Conservation (phyloP, 37 sponge, comb jelly and placozoan genomes). For the Halichondria panicea region DNA sequence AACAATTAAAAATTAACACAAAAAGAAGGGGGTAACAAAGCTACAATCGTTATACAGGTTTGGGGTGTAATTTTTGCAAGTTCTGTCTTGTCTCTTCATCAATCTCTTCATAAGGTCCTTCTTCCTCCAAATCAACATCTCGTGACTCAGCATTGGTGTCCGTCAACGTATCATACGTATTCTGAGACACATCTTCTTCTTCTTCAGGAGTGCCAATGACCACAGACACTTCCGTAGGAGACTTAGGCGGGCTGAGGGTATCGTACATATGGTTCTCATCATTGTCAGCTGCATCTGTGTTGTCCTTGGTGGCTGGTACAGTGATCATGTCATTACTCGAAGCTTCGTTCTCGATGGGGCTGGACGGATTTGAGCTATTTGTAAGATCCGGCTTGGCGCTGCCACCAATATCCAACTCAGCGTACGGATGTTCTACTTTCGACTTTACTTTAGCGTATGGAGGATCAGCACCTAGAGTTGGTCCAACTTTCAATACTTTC, state of each 20-base stretch:
- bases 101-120: constrained; percentile 7
- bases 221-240: too few relatives aligned
- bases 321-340: background rate
- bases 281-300: background rate
- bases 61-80: background rate
- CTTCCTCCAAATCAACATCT: constrained; percentile 1
- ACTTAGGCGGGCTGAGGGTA: too few relatives aligned
- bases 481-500: background rate
- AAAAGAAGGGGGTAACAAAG: too few relatives aligned
- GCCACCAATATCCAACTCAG: background rate
- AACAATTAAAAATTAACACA: too few relatives aligned
- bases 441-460: constrained; percentile 48
- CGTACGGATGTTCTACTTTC: constrained; percentile 6
- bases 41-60: too few relatives aligned
- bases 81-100: background rate
- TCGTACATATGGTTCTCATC: background rate
- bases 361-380: background rate
- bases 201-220: background rate
- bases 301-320: background rate
- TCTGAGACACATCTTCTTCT: background rate
- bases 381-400: background rate
- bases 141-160: too few relatives aligned
- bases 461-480: constrained; percentile 3
- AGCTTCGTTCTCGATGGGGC: background rate
- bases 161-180: background rate